Conservation (phyloP, 2,888 invertebrate species). For the Troides oblongomaculatus region DNA sequence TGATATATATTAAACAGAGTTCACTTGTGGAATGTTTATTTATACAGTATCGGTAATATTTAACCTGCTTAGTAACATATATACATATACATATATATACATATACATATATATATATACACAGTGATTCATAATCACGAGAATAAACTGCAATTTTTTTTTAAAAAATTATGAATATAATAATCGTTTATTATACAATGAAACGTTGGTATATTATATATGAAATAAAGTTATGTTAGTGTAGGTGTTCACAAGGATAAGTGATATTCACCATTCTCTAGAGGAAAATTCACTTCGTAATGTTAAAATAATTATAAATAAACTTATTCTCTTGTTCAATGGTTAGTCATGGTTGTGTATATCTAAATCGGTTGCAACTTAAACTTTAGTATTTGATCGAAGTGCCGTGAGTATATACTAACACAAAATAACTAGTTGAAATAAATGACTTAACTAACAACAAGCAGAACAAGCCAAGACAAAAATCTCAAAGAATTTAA, state of each 20-base stretch:
- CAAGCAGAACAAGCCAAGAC: not conserved
- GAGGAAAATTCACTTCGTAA: not conserved
- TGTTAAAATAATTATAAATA: not conserved
- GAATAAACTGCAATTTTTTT: not conserved
- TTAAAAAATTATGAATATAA: too few species aligned
- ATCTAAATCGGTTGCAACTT: not conserved
- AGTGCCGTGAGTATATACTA: not conserved
- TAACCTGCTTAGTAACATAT: not conserved
- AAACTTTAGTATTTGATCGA: not conserved
- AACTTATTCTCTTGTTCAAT: not conserved
- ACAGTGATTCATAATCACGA: not conserved
- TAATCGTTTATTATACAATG: too few species aligned
- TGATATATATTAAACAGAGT: not conserved
- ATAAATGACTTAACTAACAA: not conserved
- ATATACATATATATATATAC: too few species aligned
- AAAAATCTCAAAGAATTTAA: constrained; percentile 6
- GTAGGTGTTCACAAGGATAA: too few species aligned
- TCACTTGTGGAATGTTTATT: not conserved
- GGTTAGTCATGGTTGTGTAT: not conserved
- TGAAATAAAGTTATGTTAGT: too few species aligned
- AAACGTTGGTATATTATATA: too few species aligned
- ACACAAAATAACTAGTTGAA: not conserved
- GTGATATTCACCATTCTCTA: too few species aligned
- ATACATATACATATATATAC: too few species aligned
- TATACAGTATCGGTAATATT: not conserved